Evolutionary conservation across 2,888 invertebrate genomes (phyloP), one percentile per base, ranked within the genome.

Genomic region (Metopia argyrocephala): DNA sequence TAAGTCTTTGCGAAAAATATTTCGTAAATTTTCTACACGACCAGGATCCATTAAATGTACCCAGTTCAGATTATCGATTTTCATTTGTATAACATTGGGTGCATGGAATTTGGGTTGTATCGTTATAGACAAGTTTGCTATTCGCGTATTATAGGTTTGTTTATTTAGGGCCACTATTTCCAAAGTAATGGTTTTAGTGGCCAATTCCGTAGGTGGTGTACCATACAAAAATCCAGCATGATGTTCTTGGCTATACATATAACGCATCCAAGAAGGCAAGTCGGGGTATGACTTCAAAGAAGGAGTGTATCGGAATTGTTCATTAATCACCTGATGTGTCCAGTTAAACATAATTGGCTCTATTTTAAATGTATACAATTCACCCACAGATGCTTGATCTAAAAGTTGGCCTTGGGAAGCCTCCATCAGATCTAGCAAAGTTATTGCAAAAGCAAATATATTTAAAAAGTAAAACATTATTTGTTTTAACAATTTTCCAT

Each of bases 21-120:
- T 94, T 83, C 95, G 93, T 4, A 97, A 91, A 38, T 93, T 93
- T 45, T 94, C 94, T 91, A 96, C 94, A 75, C 94, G 92, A 83
- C 90, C 93, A 18, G 93, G 92, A 89, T 96, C 94, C 87, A 97
- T 94, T 87, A 97, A 92, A 87, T 97, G 96, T 83, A 96, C 96
- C 69, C 97, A 95, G 87, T 97, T 96, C 25, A 97, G 91, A 90
- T 97, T 97, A 89, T 96, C 95, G 61, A 97, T 96, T 91, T 97
- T 97, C 86, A 97, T 91, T 87, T 96, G 95, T 5, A 97, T 94
- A 86, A 96, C 94, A 87, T 94, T 94, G 54, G 93, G 93, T 0
- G 95, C 94, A 82, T 94, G 92, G 83, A 93, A 93, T 86, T 95
- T 95, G 18, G 93, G 92, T 3, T 92, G 91, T 15, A 96, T 92